Base-by-base conservation (phyloP, 2,888 invertebrate species). In the Yponomeuta cagnagella region DNA sequence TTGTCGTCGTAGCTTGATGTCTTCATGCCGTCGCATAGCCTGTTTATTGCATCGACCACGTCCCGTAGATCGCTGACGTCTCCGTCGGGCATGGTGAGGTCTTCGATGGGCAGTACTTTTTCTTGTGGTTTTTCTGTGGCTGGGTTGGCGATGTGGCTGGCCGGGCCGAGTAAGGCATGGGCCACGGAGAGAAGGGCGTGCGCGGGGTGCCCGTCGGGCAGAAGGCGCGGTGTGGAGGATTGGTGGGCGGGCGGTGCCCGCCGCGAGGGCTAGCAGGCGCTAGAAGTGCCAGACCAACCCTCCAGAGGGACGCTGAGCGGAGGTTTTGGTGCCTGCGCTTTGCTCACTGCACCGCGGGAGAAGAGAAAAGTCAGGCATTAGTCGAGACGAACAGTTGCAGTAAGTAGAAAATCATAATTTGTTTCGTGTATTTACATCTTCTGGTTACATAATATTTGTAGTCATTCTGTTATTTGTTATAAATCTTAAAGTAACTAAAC, bases 281-380 rank as follows among this genome's bases (percentile, higher is more conserved):
- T 87, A 65, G 94, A 92, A 72, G 93, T 84, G 81, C 89, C 93
- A 87, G 94, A 83, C 90, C 93, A 94, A 74, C 91, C 89, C 74
- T 87, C 88, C 75, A 94, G 86, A 77, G 93, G 93, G 73, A 94
- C 82, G 72, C 90, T 88, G 76, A 93, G 88, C 75, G 94, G 94
- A 74, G 94, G 94, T 80, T 90, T 90, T 72, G 94, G 94, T 74
- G 94, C 94, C 78, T 89, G 94, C 81, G 94, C 94, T 84, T 94
- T 94, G 79, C 89, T 90, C 83, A 84, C 91, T 89, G 86, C 58
- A 52, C 66, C 72, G 71, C 74, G 72, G 75, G 72, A 33, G 30
- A 64, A 23, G 72, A 33, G 30, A 65, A 65, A 65, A 30, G 33
- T 65, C 65, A 5, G 52, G 52, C 15, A 58, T 58, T 58, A 58